Percentiles rank a stretch among this genome's conserved stretches.
These are phyloP conservation scores for Leucania comma DNA, from an alignment of 2,888 invertebrate species.

Conservation along the genomic window DNA sequence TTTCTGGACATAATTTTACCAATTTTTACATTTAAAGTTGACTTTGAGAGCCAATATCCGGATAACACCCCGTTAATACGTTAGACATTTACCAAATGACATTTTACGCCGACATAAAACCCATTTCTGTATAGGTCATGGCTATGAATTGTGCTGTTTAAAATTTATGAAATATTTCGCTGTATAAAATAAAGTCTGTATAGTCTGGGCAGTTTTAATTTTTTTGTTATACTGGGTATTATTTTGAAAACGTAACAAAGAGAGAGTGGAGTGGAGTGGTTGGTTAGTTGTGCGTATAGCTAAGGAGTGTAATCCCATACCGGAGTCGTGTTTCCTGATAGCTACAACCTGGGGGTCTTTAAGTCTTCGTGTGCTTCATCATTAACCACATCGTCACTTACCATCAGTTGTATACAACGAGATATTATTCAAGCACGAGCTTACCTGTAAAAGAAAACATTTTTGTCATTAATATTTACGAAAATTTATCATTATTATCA, in stretches of 20 bases:
- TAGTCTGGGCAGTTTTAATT: too few species aligned
- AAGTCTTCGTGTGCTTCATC: neutral
- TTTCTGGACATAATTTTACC: neutral
- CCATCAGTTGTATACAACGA: neutral
- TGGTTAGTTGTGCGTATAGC: neutral
- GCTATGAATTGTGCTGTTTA: conserved; percentile 13
- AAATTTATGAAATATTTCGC: conserved; percentile 5
- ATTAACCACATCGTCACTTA: neutral
- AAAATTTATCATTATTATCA: too few species aligned
- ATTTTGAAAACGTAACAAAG: neutral
- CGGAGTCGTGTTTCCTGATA: neutral
- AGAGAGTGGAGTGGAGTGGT: neutral
- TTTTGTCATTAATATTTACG: neutral
- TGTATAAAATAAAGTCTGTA: neutral
- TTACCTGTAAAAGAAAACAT: neutral
- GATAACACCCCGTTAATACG: neutral
- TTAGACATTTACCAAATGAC: conserved; percentile 43
- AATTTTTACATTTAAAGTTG: neutral
- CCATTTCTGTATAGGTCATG: conserved; percentile 25
- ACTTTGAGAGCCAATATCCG: neutral
- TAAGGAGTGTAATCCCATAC: neutral
- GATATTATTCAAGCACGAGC: neutral
- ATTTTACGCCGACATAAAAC: conserved; percentile 31
- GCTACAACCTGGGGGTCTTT: neutral
- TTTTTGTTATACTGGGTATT: neutral